Evolutionary conservation across 2,888 invertebrate genomes (phyloP).

Genomic region (Clanis bilineata): DNA sequence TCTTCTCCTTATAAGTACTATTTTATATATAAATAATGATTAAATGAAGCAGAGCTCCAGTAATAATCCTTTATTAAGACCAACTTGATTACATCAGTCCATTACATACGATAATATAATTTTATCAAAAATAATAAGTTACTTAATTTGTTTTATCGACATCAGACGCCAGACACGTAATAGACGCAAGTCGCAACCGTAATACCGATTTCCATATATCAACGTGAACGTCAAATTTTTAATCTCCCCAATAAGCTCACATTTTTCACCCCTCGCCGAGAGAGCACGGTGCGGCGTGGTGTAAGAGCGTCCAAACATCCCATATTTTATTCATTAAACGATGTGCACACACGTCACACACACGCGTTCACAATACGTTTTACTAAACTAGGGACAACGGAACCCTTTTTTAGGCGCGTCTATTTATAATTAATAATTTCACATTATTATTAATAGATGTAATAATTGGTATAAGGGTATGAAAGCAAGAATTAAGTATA

Average conservation of each 20-base stretch:
- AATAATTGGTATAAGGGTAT: not conserved
- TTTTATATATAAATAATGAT: no score
- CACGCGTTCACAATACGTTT: conserved; percentile 49
- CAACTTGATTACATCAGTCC: no score
- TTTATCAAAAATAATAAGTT: no score
- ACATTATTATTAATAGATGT: conserved; percentile 4
- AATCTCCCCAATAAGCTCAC: conserved; percentile 23
- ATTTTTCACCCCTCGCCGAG: conserved; percentile 63
- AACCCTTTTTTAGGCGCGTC: conserved; percentile 38
- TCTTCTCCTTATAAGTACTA: not conserved
- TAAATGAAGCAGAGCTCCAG: no score
- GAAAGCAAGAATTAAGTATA: no score
- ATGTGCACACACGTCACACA: conserved; percentile 54
- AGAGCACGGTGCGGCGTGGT: conserved; percentile 31
- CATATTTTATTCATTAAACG: conserved; percentile 71
- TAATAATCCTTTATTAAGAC: no score
- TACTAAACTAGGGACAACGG: conserved; percentile 47
- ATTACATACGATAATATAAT: no score
- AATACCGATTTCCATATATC: not conserved
- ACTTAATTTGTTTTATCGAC: no score
- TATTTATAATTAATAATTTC: not conserved
- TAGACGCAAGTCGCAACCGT: not conserved
- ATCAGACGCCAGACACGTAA: no score
- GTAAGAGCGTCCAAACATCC: conserved; percentile 47
- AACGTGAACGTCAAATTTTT: not conserved